Base-by-base conservation (phyloP, 2,113 vertebrate species). In the Orthonyx spaldingii region DNA sequence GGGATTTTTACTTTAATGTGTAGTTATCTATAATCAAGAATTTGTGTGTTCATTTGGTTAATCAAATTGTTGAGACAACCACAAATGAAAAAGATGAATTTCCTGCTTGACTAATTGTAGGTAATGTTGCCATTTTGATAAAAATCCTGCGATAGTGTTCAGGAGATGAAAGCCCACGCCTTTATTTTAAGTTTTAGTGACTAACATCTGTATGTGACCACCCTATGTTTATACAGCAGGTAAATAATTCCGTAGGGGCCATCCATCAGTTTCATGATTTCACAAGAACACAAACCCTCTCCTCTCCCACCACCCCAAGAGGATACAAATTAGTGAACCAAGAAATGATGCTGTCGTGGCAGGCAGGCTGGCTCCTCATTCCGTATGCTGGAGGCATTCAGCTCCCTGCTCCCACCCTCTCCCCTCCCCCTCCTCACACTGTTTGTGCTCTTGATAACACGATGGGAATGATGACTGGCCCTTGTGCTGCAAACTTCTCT, bases 321-420 rank as follows among this genome's bases (percentile, higher is more conserved):
- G 92, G 55, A 71, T 81, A 96, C 87, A 95, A 95, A 95, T 96
- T 96, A 93, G 97, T 96, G 92, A 94, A 89, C 90, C 88, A 87
- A 77, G 90, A 95, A 92, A 96, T 39, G 92, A 94, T 60, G 94
- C 91, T 79, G 80, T 92, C 47, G 46, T 84, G 35, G 96, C 84
- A 92, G 94, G 95, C 94, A 66, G 91, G 95, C 90, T 72, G 75
- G 46, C 50, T 77, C 83, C 94, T 97, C 97, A 95, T 97, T 86
- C 70, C 37, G 97, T 97, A 98, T 98, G 97, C 97, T 89, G 68
- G 79, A 96, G 94, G 95, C 94, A 65, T 97, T 74, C 83, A 16
- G 74, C 90, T 93, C 82, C 46, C 84, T 87, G 94, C 80, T 94
- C 96, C 87, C 71, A 53, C 94, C 93, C 96, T 74, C 74, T 90